These are phyloP conservation scores for Criorhina ranunculi DNA, from an alignment of 2,888 invertebrate species.

Conservation along the genomic window DNA sequence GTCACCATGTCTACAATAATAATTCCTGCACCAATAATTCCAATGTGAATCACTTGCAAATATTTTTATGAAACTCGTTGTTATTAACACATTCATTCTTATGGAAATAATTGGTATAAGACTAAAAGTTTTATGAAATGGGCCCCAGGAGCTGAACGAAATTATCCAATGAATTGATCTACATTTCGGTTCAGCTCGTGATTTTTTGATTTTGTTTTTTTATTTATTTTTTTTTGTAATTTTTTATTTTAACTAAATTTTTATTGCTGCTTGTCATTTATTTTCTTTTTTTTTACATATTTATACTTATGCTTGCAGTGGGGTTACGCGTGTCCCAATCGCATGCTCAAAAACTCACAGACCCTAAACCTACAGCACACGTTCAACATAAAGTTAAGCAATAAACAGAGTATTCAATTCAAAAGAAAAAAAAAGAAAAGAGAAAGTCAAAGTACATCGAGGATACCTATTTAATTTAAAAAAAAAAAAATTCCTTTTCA, in stretches of 20 bases:
- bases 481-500: conserved; percentile 22
- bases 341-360: conserved; percentile 88
- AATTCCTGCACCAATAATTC: too few species aligned
- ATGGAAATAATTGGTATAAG: too few species aligned
- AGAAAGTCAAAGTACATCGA: conserved; percentile 30
- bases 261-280: conserved; percentile 80
- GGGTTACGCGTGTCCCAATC: conserved; percentile 95
- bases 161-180: conserved; percentile 14
- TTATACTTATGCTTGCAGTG: conserved; percentile 89
- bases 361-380: conserved; percentile 55
- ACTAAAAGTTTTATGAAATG: too few species aligned
- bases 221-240: conserved; percentile 49
- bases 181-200: conserved; percentile 29
- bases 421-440: conserved; percentile 17
- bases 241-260: conserved; percentile 72
- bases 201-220: conserved; percentile 49
- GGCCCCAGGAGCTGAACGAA: conserved; percentile 18
- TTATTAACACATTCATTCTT: too few species aligned
- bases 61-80: too few species aligned
- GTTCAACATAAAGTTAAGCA: conserved; percentile 69
- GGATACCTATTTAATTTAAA: conserved; percentile 46
- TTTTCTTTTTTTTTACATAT: conserved; percentile 67
- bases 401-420: conserved; percentile 58
- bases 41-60: too few species aligned
- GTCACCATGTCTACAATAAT: too few species aligned